Evolutionary conservation across 2,888 invertebrate genomes (phyloP).

Genomic region (Harpalus rufipes): DNA sequence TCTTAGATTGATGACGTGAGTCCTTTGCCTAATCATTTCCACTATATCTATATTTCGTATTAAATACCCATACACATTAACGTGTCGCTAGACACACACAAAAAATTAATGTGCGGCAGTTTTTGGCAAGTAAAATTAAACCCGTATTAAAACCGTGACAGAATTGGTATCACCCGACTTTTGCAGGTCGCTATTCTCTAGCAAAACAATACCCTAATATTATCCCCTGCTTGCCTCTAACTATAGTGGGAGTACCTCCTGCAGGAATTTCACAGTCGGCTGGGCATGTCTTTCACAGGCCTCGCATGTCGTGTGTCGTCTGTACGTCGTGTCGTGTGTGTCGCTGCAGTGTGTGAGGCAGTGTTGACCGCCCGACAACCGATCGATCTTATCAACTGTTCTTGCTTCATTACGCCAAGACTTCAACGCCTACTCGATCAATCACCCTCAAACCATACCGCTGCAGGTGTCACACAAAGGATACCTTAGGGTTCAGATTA

Average conservation of each 20-base stretch:
- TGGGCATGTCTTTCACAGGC: constrained; percentile 60
- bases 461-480: background rate
- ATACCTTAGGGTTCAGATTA: background rate
- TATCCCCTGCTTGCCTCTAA: background rate
- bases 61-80: too few species aligned
- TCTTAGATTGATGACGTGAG: too few species aligned
- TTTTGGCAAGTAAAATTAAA: too few species aligned
- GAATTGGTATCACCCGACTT: too few species aligned
- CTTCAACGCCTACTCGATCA: constrained; percentile 54
- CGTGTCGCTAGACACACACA: too few species aligned
- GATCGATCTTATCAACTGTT: constrained; percentile 66
- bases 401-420: constrained; percentile 61
- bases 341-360: constrained; percentile 10
- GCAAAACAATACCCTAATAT: background rate
- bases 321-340: constrained; percentile 11
- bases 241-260: background rate
- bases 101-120: too few species aligned
- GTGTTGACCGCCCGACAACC: constrained; percentile 51
- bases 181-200: background rate
- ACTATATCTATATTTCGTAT: too few species aligned
- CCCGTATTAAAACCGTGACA: too few species aligned
- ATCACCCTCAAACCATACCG: background rate
- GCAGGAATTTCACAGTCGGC: constrained; percentile 52
- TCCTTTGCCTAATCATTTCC: too few species aligned
- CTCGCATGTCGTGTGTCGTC: constrained; percentile 15